Percentiles rank a stretch among this genome's conserved stretches.
Conservation (phyloP, 2,888 invertebrate species). For the Ischnus inquisitorius region DNA sequence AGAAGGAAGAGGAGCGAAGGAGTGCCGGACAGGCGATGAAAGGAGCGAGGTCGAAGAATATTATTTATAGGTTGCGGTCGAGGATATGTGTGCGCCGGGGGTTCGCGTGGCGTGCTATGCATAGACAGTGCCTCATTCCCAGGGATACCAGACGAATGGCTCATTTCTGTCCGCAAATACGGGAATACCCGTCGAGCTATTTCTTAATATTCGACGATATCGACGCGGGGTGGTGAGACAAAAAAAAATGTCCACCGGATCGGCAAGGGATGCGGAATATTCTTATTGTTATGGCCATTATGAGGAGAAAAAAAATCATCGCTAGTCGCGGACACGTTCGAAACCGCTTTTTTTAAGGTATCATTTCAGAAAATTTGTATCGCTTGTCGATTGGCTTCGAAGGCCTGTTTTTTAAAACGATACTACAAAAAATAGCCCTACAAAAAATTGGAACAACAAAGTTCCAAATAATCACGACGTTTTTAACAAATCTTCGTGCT, state of each 20-base stretch:
- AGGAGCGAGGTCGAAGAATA: constrained; percentile 76
- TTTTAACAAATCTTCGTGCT: no score
- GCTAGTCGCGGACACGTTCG: no score
- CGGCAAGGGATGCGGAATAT: neutral
- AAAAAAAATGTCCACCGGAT: neutral
- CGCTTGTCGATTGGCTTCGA: no score
- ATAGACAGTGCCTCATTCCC: constrained; percentile 84
- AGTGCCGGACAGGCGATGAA: constrained; percentile 69
- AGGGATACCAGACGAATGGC: constrained; percentile 79
- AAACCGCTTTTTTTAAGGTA: no score
- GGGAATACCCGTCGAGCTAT: constrained; percentile 81
- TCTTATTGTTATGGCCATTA: neutral
- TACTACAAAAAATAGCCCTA: no score
- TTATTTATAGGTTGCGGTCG: constrained; percentile 81
- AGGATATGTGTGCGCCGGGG: constrained; percentile 71
- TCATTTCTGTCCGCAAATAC: constrained; percentile 81
- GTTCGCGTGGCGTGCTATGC: constrained; percentile 82
- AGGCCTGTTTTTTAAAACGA: no score
- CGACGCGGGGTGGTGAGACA: constrained; percentile 59
- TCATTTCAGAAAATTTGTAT: no score
- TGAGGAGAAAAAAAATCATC: no score
- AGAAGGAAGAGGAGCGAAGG: constrained; percentile 38
- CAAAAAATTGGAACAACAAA: no score
- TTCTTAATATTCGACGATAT: constrained; percentile 84
- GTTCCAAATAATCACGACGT: no score